These are phyloP conservation scores for Aeoliscus strigatus DNA, from an alignment of 2,797 vertebrate species.

Conservation along the genomic window DNA sequence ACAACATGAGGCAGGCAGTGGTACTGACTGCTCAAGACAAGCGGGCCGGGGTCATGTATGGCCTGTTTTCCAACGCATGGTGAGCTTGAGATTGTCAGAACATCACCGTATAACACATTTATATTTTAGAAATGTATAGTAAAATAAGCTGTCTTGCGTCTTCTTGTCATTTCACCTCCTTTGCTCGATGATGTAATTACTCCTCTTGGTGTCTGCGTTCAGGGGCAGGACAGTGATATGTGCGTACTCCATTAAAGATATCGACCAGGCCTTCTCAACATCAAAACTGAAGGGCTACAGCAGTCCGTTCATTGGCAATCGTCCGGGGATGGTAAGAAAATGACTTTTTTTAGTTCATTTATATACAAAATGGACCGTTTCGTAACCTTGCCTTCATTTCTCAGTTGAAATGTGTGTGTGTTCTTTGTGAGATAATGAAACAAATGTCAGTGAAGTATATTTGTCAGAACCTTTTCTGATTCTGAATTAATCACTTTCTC, in stretches of 20 bases:
- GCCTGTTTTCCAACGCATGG: conserved; percentile 80
- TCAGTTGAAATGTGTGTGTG: too few species aligned
- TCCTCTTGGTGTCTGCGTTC: conserved; percentile 6
- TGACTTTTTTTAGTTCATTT: too few species aligned
- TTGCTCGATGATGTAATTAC: conserved; percentile 3
- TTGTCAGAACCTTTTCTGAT: too few species aligned
- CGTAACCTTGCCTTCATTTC: too few species aligned
- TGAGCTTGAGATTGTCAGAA: conserved; percentile 44
- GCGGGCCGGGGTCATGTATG: conserved; percentile 73
- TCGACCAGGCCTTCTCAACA: conserved; percentile 71
- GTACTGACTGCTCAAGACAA: conserved; percentile 69
- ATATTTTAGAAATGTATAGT: too few species aligned
- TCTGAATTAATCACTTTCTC: too few species aligned
- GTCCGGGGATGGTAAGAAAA: conserved; percentile 75
- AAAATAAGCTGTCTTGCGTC: too few species aligned
- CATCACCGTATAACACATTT: too few species aligned
- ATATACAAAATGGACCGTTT: too few species aligned
- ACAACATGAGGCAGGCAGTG: conserved; percentile 75
- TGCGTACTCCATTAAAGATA: conserved; percentile 78
- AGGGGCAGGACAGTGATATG: conserved; percentile 82
- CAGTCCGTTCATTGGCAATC: conserved; percentile 46
- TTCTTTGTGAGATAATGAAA: too few species aligned
- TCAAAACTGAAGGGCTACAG: conserved; percentile 77
- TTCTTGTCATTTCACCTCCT: too few species aligned
- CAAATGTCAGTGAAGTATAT: too few species aligned